Percentiles rank a stretch among this genome's conserved stretches.
phyloP scores from a whole-genome alignment of 30 jellyfish, hydroid and myxozoan genomes.

The Aurelia sp. region DNA sequence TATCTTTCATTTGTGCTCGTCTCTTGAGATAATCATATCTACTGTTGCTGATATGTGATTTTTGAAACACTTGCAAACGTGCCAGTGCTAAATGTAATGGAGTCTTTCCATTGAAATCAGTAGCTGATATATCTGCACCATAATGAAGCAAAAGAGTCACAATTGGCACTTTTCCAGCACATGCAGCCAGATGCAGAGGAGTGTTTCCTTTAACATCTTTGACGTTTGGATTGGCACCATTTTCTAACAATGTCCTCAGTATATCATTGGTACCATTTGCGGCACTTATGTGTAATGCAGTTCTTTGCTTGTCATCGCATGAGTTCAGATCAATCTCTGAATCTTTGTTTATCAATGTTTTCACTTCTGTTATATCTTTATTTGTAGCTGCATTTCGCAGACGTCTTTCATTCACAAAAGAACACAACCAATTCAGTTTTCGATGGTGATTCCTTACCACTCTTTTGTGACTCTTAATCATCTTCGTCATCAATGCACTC shows the following conservation, averaged over 20 bases:
- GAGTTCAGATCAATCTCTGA: slow-evolving; percentile 48
- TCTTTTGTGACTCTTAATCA: slow-evolving; percentile 7
- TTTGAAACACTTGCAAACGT: slow-evolving; percentile 59
- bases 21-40: slow-evolving; percentile 20
- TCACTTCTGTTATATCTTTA: slow-evolving; percentile 21
- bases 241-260: slow-evolving; percentile 67
- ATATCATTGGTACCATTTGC: slow-evolving; percentile 82
- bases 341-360: slow-evolving; percentile 17
- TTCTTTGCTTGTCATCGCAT: slow-evolving; percentile 72
- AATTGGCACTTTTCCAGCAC: slow-evolving; percentile 70
- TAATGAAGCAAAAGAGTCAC: slow-evolving; percentile 71
- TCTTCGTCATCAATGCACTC: slow-evolving; percentile 25
- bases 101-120: slow-evolving; percentile 76
- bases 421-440: slow-evolving; percentile 16
- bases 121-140: slow-evolving; percentile 81
- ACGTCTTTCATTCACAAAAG: slow-evolving; percentile 55
- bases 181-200: slow-evolving; percentile 89
- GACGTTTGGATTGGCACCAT: slow-evolving; percentile 83
- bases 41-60: background rate
- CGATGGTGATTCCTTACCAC: background rate
- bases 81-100: slow-evolving; percentile 85
- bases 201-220: slow-evolving; percentile 85
- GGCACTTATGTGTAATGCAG: slow-evolving; percentile 83
- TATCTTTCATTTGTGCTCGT: slow-evolving; percentile 57
- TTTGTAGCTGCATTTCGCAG: slow-evolving; percentile 56